Conservation (phyloP, 2,888 invertebrate genomes). For the Agrotis exclamationis region DNA sequence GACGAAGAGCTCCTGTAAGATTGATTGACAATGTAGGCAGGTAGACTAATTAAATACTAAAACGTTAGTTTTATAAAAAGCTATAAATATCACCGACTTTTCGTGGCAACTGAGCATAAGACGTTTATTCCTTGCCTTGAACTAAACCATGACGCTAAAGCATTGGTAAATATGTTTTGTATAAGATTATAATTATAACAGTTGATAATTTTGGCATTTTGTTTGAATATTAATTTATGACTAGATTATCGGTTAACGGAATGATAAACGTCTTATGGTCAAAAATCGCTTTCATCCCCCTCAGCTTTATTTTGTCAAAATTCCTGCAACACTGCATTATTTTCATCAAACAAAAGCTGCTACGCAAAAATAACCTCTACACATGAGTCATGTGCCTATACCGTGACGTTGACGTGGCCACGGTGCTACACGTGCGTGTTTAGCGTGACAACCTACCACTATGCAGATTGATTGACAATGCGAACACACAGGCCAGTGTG, state of each 20-base stretch:
- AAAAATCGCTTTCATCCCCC: background rate
- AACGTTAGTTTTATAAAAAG: constrained; percentile 1
- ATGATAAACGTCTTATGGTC: too few relatives aligned
- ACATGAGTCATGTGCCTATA: constrained; percentile 72
- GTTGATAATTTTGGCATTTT: background rate
- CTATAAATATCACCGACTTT: background rate
- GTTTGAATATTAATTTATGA: too few relatives aligned
- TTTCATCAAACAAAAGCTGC: background rate
- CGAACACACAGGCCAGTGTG: constrained; percentile 68
- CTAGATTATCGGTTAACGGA: too few relatives aligned
- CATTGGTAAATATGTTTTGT: too few relatives aligned
- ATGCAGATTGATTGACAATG: constrained; percentile 80
- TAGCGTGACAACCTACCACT: constrained; percentile 78
- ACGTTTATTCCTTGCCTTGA: too few relatives aligned
- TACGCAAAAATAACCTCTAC: constrained; percentile 48
- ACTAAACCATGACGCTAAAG: too few relatives aligned
- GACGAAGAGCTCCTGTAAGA: constrained; percentile 35
- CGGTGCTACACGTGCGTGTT: constrained; percentile 76
- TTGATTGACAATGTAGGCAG: constrained; percentile 46
- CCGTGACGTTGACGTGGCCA: constrained; percentile 73
- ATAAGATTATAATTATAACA: too few relatives aligned
- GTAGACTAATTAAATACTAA: constrained; percentile 29
- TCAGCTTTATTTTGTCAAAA: background rate
- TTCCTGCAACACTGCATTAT: background rate
- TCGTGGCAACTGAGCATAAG: background rate